A percentile compares a stretch with the other conserved stretches of the same genome.
phyloP scores from a whole-genome alignment of 1,140 invertebrate species.

The Tribolium madens region DNA sequence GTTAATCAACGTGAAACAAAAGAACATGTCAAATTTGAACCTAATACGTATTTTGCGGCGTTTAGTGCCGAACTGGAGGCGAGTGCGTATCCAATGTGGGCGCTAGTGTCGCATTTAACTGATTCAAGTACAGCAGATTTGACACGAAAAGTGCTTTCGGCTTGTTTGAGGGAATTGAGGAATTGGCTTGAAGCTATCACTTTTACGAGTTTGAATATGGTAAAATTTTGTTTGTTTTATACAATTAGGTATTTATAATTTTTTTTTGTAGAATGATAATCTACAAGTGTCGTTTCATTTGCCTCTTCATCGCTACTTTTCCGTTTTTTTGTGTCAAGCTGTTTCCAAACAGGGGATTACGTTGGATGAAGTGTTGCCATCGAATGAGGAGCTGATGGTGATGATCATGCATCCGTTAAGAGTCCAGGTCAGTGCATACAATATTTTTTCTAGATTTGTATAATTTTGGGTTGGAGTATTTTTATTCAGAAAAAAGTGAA shows the following conservation, averaged over 20 bases:
- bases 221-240: slow-evolving; percentile 63
- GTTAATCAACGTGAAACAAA: slow-evolving; percentile 90
- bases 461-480: too few relatives aligned
- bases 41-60: slow-evolving; percentile 96
- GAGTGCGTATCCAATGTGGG: slow-evolving; percentile 97
- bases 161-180: slow-evolving; percentile 81
- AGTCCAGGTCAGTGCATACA: slow-evolving; percentile 81
- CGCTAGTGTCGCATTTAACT: slow-evolving; percentile 88
- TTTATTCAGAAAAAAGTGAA: too few relatives aligned
- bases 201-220: slow-evolving; percentile 78
- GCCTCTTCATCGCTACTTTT: slow-evolving; percentile 93
- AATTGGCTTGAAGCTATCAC: slow-evolving; percentile 89
- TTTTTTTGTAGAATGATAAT: slow-evolving; percentile 73
- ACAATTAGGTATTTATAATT: neutral
- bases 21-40: slow-evolving; percentile 96
- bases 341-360: slow-evolving; percentile 84
- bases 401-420: slow-evolving; percentile 91
- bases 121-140: slow-evolving; percentile 78
- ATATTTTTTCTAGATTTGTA: neutral
- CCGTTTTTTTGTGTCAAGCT: slow-evolving; percentile 92
- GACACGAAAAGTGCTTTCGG: slow-evolving; percentile 79
- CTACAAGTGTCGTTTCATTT: slow-evolving; percentile 95
- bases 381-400: slow-evolving; percentile 82
- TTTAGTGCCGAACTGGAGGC: slow-evolving; percentile 97
- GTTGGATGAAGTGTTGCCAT: slow-evolving; percentile 83